Conservation (phyloP, 1,140 invertebrate genomes). For the Mya arenaria region DNA sequence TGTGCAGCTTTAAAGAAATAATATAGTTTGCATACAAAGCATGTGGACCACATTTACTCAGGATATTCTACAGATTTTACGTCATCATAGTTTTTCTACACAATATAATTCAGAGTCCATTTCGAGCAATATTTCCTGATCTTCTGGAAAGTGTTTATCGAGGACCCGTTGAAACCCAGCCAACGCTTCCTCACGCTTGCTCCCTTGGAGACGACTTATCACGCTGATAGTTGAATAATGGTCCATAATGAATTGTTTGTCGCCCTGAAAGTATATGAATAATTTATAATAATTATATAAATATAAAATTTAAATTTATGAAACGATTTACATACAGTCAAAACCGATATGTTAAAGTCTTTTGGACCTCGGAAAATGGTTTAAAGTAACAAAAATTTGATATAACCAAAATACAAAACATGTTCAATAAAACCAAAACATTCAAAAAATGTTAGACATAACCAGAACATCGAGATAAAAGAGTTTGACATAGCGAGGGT, state of each 20-base stretch:
- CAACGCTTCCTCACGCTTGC: not conserved
- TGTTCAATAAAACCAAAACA: not conserved
- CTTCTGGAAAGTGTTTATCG: slow-evolving; percentile 11
- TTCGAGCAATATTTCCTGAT: slow-evolving; percentile 32
- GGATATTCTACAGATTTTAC: not conserved
- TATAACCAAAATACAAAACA: too few species aligned
- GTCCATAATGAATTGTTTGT: slow-evolving; percentile 38
- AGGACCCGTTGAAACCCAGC: slow-evolving; percentile 27
- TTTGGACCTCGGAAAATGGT: not conserved
- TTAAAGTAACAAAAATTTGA: not conserved
- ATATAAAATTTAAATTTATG: not conserved
- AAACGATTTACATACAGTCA: not conserved
- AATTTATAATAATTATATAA: not conserved
- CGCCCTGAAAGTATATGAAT: slow-evolving; percentile 37
- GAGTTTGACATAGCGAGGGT: too few species aligned
- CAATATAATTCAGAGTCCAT: slow-evolving; percentile 49
- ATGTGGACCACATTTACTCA: not conserved
- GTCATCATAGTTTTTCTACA: slow-evolving; percentile 28
- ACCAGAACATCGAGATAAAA: too few species aligned
- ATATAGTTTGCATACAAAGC: not conserved
- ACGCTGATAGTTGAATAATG: slow-evolving; percentile 52
- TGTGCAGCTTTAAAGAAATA: not conserved
- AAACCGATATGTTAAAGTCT: not conserved
- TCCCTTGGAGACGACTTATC: slow-evolving; percentile 2
- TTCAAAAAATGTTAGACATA: not conserved